Percentiles rank a stretch among this genome's conserved stretches.
Conservation (phyloP, 2,113 vertebrate genomes). For the Pyxicephalus adspersus region DNA sequence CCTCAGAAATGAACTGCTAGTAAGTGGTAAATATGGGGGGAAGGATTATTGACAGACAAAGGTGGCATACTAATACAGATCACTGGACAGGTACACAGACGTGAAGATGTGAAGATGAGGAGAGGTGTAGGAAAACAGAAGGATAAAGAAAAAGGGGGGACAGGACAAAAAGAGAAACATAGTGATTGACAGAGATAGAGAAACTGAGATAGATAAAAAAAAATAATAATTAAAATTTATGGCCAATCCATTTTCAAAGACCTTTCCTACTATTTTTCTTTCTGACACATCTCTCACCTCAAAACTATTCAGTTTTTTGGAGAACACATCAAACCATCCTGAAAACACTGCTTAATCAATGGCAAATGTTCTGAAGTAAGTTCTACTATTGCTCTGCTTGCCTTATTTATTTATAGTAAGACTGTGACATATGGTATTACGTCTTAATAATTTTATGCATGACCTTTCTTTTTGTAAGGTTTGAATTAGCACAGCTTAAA, state of each 20-base stretch:
- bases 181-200: background rate
- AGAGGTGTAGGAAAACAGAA: no score
- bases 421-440: slow-evolving; percentile 53
- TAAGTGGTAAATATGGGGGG: no score
- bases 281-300: slow-evolving; percentile 48
- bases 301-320: slow-evolving; percentile 47
- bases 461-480: slow-evolving; percentile 43
- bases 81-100: no score
- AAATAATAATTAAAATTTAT: slow-evolving; percentile 10
- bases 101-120: no score
- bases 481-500: slow-evolving; percentile 50
- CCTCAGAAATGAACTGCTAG: no score
- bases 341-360: slow-evolving; percentile 27
- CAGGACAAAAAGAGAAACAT: background rate
- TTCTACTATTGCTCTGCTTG: slow-evolving; percentile 7
- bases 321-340: slow-evolving; percentile 43
- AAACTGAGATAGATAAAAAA: slow-evolving; percentile 5
- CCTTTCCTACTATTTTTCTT: slow-evolving; percentile 28
- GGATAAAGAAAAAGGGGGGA: no score
- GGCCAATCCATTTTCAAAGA: background rate
- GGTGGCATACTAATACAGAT: no score
- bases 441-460: slow-evolving; percentile 54
- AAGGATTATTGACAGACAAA: no score
- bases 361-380: slow-evolving; percentile 45
- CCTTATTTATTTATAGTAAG: slow-evolving; percentile 46